Base-by-base conservation (phyloP, 1,140 invertebrate genomes). In the Zaprionus gabonicus region DNA sequence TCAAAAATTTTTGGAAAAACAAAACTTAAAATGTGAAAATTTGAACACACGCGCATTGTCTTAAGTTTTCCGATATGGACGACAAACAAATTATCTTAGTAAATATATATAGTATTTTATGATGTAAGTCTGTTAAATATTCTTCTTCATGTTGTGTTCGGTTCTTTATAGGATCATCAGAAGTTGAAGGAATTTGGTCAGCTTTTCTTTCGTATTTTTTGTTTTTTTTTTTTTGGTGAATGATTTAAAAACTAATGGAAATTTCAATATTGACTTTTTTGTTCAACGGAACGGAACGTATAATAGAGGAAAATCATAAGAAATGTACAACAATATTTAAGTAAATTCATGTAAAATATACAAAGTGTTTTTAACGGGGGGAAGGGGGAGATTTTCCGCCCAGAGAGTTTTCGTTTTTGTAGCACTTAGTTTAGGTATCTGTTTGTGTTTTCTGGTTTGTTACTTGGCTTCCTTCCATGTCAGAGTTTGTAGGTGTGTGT, bases 221-320 rank as follows among this genome's bases (percentile, higher is more conserved):
- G 51, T 60, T 49, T 66, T 65, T 34, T 71, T 71, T 70, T 80
- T 46, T 71, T 59, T 34, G 38, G 64, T 82, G 82, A 73, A 91
- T 88, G 91, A 90, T 92, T 92, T 92, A 91, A 92, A 91, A 92
- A 92, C 91, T 92, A 92, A 92, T 86, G 78, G 65, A 46, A 78
- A 84, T 77, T 60, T 73, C 57, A 62, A 72, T 66, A 72, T 79
- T 27, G 60, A 65, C 31, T 55, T 59, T 46, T 41, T 17, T 69
- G 17, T 69, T 31, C 7, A 70, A 63, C 34, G 13, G 15, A 70
- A 64, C 31, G 31, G 46, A 51, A 51, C 46, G 46, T 20, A 51
- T 51, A 51, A 51, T 78, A 75, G 38, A 69, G 55, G 23, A 70
- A 78, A 90, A 81, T 62, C 67, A 73, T 51, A 77, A 80, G 63